Percentiles rank a stretch among this genome's conserved stretches.
phyloP scores from a whole-genome alignment of 1,140 invertebrate species.

The Drosophila repletoides region DNA sequence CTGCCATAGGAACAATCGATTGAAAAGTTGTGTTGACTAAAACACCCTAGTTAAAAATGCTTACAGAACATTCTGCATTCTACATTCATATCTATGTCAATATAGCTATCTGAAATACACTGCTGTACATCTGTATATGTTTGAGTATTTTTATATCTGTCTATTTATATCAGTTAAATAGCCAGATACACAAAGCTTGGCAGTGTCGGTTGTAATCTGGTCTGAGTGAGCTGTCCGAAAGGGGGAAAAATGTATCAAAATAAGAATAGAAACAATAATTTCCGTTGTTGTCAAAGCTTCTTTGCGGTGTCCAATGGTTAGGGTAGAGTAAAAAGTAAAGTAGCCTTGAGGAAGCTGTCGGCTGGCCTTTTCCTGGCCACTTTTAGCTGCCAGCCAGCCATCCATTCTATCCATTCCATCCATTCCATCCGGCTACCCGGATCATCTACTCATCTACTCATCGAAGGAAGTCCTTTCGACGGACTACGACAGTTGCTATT shows the following conservation, averaged over 20 bases:
- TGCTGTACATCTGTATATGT: too few species aligned
- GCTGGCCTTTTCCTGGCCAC: slow-evolving; percentile 55
- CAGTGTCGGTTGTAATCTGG: slow-evolving; percentile 30
- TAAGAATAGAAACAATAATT: slow-evolving; percentile 72
- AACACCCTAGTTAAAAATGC: too few species aligned
- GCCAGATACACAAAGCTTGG: not conserved
- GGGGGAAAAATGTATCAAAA: slow-evolving; percentile 19
- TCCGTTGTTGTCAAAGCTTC: slow-evolving; percentile 55
- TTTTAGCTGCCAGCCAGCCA: too few species aligned
- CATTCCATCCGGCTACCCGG: slow-evolving; percentile 21
- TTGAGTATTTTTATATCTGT: too few species aligned
- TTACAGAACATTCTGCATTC: too few species aligned
- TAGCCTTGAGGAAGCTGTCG: slow-evolving; percentile 40
- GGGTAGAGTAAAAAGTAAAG: too few species aligned
- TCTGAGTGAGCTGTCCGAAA: slow-evolving; percentile 8
- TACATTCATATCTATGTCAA: too few species aligned
- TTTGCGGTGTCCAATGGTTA: slow-evolving; percentile 43
- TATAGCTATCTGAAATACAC: too few species aligned
- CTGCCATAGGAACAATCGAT: too few species aligned
- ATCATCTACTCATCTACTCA: slow-evolving; percentile 32
- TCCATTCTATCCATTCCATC: not conserved
- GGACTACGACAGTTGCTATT: slow-evolving; percentile 62
- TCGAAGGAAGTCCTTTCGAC: slow-evolving; percentile 62
- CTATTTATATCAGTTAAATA: too few species aligned
- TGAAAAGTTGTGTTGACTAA: too few species aligned